Conservation (phyloP, 2,113 vertebrate genomes). For the Electrona antarctica region DNA sequence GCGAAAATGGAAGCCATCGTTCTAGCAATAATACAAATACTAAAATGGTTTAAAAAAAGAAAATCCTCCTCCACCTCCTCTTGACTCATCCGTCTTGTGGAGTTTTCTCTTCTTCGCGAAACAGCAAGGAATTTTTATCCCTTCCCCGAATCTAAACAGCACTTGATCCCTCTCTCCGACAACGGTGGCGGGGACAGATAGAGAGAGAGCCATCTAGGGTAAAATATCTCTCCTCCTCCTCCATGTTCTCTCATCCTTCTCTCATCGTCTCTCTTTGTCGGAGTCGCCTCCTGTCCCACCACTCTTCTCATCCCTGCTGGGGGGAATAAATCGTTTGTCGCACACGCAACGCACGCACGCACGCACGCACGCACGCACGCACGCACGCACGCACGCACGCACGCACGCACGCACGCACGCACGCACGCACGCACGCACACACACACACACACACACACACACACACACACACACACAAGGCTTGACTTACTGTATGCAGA, state of each 20-base stretch:
- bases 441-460: neutral
- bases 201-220: slow-evolving; percentile 72
- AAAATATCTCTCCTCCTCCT: slow-evolving; percentile 54
- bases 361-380: neutral
- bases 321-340: too few relatives aligned
- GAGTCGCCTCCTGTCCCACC: neutral
- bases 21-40: too few relatives aligned
- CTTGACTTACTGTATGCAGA: slow-evolving; percentile 59
- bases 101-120: slow-evolving; percentile 33
- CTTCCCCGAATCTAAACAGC: slow-evolving; percentile 64
- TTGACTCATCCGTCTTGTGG: slow-evolving; percentile 19
- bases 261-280: neutral
- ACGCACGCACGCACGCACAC: neutral
- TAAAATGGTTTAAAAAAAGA: too few relatives aligned
- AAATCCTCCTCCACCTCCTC: neutral
- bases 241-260: slow-evolving; percentile 2
- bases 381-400: neutral
- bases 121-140: slow-evolving; percentile 68
- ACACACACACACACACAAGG: neutral
- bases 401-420: neutral
- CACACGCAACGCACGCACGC: slow-evolving; percentile 34
- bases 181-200: slow-evolving; percentile 41
- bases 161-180: slow-evolving; percentile 56
- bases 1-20: too few relatives aligned
- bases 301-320: slow-evolving; percentile 5